phyloP scores from a whole-genome alignment of 2,797 vertebrate species.

The Falco peregrinus region DNA sequence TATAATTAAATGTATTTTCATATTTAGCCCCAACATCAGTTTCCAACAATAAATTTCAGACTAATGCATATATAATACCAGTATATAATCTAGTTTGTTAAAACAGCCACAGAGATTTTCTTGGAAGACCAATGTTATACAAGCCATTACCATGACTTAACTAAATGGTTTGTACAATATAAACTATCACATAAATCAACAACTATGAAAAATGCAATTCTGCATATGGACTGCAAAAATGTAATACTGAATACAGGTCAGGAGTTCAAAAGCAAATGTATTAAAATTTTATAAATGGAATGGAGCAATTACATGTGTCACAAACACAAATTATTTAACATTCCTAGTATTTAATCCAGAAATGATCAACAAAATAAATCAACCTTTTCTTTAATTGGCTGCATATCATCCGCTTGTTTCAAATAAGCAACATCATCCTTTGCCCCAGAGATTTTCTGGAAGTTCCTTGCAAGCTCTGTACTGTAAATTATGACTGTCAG shows the following conservation, averaged over 20 bases:
- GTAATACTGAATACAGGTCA: neutral
- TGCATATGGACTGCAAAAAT: neutral
- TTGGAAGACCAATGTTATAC: neutral
- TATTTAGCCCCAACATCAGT: neutral
- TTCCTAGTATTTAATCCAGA: neutral
- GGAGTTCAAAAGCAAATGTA: conserved; percentile 31
- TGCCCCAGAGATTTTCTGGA: conserved; percentile 34
- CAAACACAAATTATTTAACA: conserved; percentile 15
- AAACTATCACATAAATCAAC: neutral
- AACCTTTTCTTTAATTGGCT: conserved; percentile 1
- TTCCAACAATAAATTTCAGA: conserved; percentile 4
- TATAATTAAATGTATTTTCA: neutral
- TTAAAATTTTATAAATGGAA: neutral
- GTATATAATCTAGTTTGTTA: neutral
- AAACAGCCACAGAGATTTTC: neutral
- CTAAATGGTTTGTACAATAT: neutral
- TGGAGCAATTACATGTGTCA: neutral
- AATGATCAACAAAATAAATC: conserved; percentile 2
- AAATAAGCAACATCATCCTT: conserved; percentile 5
- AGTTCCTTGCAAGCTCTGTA: neutral
- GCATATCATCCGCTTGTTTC: neutral
- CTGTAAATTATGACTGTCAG: neutral
- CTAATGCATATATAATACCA: neutral
- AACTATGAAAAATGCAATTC: neutral
- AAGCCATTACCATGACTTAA: neutral